phyloP scores from a whole-genome alignment of 1,140 invertebrate species.

The Pseudomyrmex flavicornis region DNA sequence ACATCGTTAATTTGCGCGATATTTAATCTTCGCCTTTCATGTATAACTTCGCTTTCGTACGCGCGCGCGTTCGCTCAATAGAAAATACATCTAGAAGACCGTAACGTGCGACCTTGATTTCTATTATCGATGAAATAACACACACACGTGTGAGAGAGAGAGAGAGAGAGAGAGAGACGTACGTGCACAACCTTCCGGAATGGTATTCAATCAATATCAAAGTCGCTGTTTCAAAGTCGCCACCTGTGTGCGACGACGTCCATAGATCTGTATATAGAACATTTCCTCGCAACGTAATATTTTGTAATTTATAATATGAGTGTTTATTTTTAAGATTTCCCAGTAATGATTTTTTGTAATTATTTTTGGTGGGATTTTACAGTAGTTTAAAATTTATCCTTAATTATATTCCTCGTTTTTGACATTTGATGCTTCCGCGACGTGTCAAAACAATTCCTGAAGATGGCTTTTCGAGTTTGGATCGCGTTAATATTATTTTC shows the following conservation, averaged over 20 bases:
- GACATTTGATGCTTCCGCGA: too few species aligned
- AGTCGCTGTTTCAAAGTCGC: conserved; percentile 65
- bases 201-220: conserved; percentile 70
- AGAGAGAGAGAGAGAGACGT: conserved; percentile 6
- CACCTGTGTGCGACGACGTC: not conserved
- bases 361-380: not conserved
- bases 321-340: too few species aligned
- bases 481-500: too few species aligned
- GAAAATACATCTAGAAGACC: too few species aligned
- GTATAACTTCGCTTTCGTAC: not conserved
- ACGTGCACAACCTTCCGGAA: conserved; percentile 40
- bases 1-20: not conserved
- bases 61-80: not conserved
- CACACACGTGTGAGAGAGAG: too few species aligned
- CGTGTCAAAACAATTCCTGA: too few species aligned
- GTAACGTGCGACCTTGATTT: too few species aligned
- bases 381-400: too few species aligned
- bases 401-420: too few species aligned
- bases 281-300: not conserved
- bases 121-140: too few species aligned
- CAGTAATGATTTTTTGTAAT: not conserved
- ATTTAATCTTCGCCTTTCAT: not conserved
- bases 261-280: not conserved
- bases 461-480: too few species aligned
- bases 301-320: too few species aligned